Conservation (phyloP, 2,797 vertebrate genomes). For the Rhinoraja longicauda region DNA sequence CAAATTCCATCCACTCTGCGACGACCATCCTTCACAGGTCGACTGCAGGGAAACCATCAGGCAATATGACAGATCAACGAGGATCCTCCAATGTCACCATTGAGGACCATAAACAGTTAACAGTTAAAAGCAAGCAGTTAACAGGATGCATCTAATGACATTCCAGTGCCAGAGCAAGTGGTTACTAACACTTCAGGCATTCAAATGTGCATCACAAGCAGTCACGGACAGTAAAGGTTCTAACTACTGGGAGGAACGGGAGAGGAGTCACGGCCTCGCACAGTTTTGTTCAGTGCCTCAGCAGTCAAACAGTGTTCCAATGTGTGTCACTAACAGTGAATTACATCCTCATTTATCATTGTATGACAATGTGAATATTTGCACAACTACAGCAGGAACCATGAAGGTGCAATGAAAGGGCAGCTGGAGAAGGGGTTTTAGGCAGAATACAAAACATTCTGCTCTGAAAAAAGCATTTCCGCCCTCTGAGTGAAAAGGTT, state of each 20-base stretch:
- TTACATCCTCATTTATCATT: background rate
- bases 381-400: background rate
- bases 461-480: no score
- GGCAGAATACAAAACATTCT: background rate
- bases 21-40: no score
- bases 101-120: no score
- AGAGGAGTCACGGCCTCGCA: background rate
- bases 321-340: no score
- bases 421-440: background rate
- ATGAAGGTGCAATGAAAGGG: background rate
- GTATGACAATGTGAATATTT: background rate
- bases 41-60: no score
- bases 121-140: background rate
- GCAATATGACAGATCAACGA: no score
- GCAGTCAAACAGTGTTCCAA: background rate
- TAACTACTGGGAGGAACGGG: background rate
- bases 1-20: no score
- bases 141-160: background rate
- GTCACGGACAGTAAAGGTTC: background rate
- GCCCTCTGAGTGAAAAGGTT: no score
- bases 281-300: background rate
- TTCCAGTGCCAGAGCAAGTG: background rate
- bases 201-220: background rate
- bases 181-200: background rate
- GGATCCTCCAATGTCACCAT: no score